A percentile compares a stretch with the other conserved stretches of the same genome.
Conservation (phyloP, 2,113 vertebrate genomes). For the Cryptomyrus ogoouensis region DNA sequence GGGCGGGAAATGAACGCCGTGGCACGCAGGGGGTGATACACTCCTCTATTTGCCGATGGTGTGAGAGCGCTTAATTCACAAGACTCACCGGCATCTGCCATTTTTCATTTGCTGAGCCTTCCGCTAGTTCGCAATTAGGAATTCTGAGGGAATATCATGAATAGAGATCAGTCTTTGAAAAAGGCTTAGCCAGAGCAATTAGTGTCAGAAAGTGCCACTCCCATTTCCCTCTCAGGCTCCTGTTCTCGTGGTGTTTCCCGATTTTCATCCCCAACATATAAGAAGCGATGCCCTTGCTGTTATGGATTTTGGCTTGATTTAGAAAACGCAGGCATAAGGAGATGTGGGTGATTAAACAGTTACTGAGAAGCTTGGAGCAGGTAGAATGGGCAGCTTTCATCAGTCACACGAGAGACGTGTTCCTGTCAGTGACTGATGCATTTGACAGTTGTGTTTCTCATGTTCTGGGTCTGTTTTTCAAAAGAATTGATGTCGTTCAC, state of each 20-base stretch:
- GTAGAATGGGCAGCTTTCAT: not conserved
- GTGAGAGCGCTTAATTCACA: not conserved
- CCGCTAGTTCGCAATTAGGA: not conserved
- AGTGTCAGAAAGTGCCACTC: not conserved
- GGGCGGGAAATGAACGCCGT: not conserved
- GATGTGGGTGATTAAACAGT: not conserved
- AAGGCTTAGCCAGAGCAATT: not conserved
- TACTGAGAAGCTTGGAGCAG: not conserved
- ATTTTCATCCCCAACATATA: not conserved
- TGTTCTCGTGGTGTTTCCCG: not conserved
- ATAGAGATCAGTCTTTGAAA: not conserved
- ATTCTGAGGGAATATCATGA: not conserved
- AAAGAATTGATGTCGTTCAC: not conserved
- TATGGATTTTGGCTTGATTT: not conserved
- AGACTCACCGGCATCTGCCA: not conserved
- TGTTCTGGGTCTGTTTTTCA: not conserved
- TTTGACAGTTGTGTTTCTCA: not conserved
- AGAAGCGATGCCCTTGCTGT: not conserved
- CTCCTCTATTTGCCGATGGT: not conserved
- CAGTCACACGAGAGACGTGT: not conserved
- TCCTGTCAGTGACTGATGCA: not conserved
- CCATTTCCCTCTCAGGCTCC: not conserved
- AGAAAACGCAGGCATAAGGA: not conserved
- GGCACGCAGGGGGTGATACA: not conserved
- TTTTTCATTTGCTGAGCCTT: not conserved